Evolutionary conservation across 2,113 vertebrate species (phyloP).

Genomic region (Entomyzon cyanotis): DNA sequence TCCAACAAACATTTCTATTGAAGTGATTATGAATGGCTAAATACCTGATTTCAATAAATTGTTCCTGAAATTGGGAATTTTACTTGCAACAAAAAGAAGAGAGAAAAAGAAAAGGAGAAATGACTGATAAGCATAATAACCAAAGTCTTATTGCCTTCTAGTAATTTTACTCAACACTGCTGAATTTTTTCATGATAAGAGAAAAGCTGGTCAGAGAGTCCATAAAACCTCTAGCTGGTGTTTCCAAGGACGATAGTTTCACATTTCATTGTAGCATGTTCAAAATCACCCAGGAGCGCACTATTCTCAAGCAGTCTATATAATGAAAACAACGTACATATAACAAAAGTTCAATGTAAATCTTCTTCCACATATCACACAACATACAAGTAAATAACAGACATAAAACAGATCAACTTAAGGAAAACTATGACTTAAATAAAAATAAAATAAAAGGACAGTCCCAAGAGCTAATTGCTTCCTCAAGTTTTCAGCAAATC

Average conservation of each 20-base stretch:
- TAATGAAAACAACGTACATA: slow-evolving; percentile 87
- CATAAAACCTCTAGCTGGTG: slow-evolving; percentile 87
- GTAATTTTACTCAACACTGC: slow-evolving; percentile 64
- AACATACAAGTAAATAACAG: slow-evolving; percentile 68
- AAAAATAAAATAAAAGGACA: neutral
- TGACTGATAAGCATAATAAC: slow-evolving; percentile 51
- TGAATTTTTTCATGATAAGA: slow-evolving; percentile 61
- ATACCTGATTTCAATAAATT: slow-evolving; percentile 73
- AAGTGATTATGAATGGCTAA: slow-evolving; percentile 57
- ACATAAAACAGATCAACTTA: slow-evolving; percentile 42
- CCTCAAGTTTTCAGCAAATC: slow-evolving; percentile 72
- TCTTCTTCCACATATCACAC: slow-evolving; percentile 59
- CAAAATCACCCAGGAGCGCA: slow-evolving; percentile 86
- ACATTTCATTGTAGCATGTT: slow-evolving; percentile 85
- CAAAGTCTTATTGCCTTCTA: slow-evolving; percentile 76
- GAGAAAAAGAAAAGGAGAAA: slow-evolving; percentile 59
- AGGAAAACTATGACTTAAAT: neutral
- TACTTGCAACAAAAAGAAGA: slow-evolving; percentile 49
- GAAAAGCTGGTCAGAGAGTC: slow-evolving; percentile 71
- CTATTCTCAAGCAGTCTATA: slow-evolving; percentile 94
- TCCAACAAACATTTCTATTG: slow-evolving; percentile 66
- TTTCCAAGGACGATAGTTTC: slow-evolving; percentile 82
- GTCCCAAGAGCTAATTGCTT: slow-evolving; percentile 67
- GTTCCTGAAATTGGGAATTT: slow-evolving; percentile 73
- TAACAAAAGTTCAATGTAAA: slow-evolving; percentile 81